Evolutionary conservation across 2,888 invertebrate species (phyloP).

Genomic region (Morpho helenor): DNA sequence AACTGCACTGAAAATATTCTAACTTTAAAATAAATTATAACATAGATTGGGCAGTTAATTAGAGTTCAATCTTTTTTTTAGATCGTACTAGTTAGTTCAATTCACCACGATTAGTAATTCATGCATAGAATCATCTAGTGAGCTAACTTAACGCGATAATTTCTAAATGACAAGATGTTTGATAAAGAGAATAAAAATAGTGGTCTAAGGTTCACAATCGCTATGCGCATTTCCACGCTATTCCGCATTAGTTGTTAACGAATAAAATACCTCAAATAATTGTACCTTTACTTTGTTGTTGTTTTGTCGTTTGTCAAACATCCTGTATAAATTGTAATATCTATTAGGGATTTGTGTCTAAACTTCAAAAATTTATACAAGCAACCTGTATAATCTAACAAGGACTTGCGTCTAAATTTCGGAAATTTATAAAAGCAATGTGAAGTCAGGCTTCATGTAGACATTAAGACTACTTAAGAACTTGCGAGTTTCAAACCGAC

Average conservation of each 20-base stretch:
- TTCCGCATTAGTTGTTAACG: constrained; percentile 22
- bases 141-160: constrained; percentile 46
- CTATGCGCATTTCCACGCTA: constrained; percentile 33
- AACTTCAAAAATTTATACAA: too few species aligned
- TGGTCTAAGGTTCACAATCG: constrained; percentile 22
- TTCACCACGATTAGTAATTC: constrained; percentile 57
- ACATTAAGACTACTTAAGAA: too few species aligned
- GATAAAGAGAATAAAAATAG: constrained; percentile 38
- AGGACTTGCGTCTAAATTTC: background rate
- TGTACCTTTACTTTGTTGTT: constrained; percentile 19
- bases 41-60: constrained; percentile 46
- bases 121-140: constrained; percentile 44
- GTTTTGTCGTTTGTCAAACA: constrained; percentile 67
- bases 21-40: constrained; percentile 9
- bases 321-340: constrained; percentile 53
- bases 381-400: background rate
- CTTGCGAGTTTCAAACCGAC: too few species aligned
- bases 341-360: constrained; percentile 3
- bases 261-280: constrained; percentile 36
- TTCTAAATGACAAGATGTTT: constrained; percentile 63
- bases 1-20: constrained; percentile 23
- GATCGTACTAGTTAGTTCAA: constrained; percentile 69
- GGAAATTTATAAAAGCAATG: too few species aligned
- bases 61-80: constrained; percentile 50
- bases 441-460: too few species aligned